Evolutionary conservation across 2,797 vertebrate genomes (phyloP), one percentile per base, ranked within the genome.

Genomic region (Eulemur albifrons): DNA sequence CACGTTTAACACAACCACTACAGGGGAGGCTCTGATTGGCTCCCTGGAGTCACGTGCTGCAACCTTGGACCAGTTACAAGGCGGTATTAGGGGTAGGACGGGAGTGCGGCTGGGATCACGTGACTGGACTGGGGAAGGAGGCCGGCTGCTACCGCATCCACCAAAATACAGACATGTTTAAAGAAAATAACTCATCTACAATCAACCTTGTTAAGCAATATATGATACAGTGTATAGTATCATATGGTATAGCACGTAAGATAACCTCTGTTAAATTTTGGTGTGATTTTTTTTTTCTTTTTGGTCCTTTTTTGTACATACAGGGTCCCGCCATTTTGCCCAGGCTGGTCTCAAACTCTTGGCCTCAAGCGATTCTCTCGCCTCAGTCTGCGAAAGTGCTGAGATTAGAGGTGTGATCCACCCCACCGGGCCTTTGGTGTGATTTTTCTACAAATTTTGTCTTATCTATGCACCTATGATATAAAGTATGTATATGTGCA

Each of bases 401-500:
- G 30, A 17, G 30, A 32, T 65, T 65, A 32, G 61, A 65, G 65
- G 65, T 67, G n/a, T 67, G 32, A 35, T 67, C 65, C 63, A 35
- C n/a, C 6, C 1, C n/a, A 35, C n/a, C 8, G 1, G 17, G 15
- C 0, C 21, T 35, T 67, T 69, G 50, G 45, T 80, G 48, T 84
- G 20, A n/a, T 59, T 76, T 93, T 84, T 70, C 75, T 63, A 57
- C 18, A 86, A 48, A 84, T 69, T 72, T 92, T 83, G 38, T 21
- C 50, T 69, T 83, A 59, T 27, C 50, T 69, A 15, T n/a, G 38
- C 5, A 73, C 13, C 70, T 35, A 40, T 88, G 87, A 69, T 40
- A 45, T n/a, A 35, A 67, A 63, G 14, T 35, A 35, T n/a, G 65
- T 67, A 67, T 67, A 67, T 67, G 23, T 35, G n/a, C 32, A 54